Percentiles rank a stretch among this genome's conserved stretches.
Conservation (phyloP, 2,797 vertebrate species). For the Chaenodraco wilsoni region DNA sequence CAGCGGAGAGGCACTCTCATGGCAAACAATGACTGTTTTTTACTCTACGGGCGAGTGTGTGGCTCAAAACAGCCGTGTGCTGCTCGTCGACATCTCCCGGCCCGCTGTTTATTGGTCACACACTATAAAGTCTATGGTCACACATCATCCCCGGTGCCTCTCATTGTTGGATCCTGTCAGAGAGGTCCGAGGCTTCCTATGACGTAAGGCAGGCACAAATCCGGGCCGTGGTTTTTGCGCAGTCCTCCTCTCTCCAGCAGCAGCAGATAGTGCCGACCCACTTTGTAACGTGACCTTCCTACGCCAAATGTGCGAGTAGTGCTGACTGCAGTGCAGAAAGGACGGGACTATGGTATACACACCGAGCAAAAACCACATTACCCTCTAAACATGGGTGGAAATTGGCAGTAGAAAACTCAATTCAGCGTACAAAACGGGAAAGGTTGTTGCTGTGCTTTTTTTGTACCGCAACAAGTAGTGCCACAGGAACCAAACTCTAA, state of each 20-base stretch:
- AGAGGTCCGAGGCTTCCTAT: conserved; percentile 79
- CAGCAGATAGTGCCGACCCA: conserved; percentile 53
- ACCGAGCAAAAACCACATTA: background rate
- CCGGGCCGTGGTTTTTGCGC: conserved; percentile 83
- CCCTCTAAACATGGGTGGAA: background rate
- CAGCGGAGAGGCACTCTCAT: conserved; percentile 43
- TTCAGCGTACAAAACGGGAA: background rate
- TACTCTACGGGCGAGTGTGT: background rate
- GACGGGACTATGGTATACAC: conserved; percentile 1
- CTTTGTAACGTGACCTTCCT: conserved; percentile 78
- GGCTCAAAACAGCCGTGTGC: conserved; percentile 20
- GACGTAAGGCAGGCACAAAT: conserved; percentile 82
- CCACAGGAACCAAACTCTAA: background rate
- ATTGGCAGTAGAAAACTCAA: background rate
- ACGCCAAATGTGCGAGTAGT: conserved; percentile 59
- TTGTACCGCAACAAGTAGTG: conserved; percentile 30
- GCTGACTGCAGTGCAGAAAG: conserved; percentile 79
- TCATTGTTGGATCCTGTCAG: conserved; percentile 71
- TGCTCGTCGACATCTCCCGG: conserved; percentile 49
- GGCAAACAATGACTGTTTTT: background rate
- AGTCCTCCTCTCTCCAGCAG: conserved; percentile 69
- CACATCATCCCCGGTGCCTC: conserved; percentile 50
- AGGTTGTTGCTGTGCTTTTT: background rate
- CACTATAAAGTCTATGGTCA: conserved; percentile 19
- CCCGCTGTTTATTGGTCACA: conserved; percentile 55